Conservation (phyloP, 2,113 vertebrate species). For the Petaurus breviceps region DNA sequence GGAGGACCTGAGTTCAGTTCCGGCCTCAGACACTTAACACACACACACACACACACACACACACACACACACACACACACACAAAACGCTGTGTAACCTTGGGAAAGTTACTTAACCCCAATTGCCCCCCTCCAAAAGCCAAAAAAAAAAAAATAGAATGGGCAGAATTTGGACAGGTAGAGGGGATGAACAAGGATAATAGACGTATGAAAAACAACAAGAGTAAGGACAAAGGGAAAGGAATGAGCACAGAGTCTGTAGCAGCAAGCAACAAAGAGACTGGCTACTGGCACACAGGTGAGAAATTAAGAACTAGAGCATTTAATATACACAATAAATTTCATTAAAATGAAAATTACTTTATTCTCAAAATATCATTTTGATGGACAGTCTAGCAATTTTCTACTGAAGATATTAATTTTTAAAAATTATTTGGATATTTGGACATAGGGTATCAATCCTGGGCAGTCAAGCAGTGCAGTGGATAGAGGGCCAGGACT, state of each 20-base stretch:
- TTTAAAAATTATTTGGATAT: conserved; percentile 15
- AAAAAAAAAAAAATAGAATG: too few relatives aligned
- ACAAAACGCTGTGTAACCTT: too few relatives aligned
- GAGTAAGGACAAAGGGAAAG: too few relatives aligned
- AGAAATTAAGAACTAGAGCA: neutral
- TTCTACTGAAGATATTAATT: conserved; percentile 18
- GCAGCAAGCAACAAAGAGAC: accelerated
- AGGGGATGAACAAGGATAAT: neutral
- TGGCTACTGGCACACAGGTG: neutral
- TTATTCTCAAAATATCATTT: neutral
- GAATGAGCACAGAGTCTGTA: accelerated
- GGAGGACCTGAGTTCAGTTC: too few relatives aligned
- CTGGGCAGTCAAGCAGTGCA: neutral
- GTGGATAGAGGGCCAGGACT: neutral
- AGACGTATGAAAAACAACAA: neutral
- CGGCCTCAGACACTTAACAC: too few relatives aligned
- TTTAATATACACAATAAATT: neutral
- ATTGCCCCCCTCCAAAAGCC: too few relatives aligned
- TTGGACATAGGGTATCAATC: neutral
- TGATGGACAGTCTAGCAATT: neutral
- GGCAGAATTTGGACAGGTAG: neutral
- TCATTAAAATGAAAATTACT: neutral
- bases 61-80: too few relatives aligned
- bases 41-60: too few relatives aligned
- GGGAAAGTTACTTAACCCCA: too few relatives aligned